phyloP scores from a whole-genome alignment of 1,140 invertebrate genomes.

The Galleria mellonella region DNA sequence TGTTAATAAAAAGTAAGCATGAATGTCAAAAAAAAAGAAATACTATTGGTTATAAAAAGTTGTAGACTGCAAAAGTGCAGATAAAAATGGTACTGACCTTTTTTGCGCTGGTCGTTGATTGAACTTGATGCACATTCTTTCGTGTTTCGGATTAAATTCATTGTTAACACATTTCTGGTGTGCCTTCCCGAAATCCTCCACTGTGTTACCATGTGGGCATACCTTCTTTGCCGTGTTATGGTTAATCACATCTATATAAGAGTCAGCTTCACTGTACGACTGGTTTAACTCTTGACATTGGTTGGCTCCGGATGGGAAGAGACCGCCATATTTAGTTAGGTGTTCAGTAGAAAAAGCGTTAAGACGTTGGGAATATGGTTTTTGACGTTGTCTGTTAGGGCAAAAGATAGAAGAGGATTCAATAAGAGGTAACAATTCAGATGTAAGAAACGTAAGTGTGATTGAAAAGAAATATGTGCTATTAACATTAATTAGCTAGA shows the following conservation, averaged over 20 bases:
- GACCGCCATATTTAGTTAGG: conserved; percentile 65
- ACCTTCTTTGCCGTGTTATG: conserved; percentile 56
- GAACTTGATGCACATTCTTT: conserved; percentile 67
- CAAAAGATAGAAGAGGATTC: conserved; percentile 44
- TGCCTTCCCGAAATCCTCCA: conserved; percentile 69
- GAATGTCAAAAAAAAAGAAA: neutral
- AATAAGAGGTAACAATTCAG: conserved; percentile 13
- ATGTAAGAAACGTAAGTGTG: conserved; percentile 4
- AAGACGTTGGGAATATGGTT: conserved; percentile 72
- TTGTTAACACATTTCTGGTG: conserved; percentile 70
- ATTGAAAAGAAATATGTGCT: conserved; percentile 2
- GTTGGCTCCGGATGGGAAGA: conserved; percentile 65
- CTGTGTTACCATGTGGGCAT: conserved; percentile 63
- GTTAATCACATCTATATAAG: conserved; percentile 65
- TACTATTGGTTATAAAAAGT: neutral
- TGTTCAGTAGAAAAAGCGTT: conserved; percentile 71
- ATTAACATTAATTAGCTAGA: too few relatives aligned
- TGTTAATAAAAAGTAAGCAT: too few relatives aligned
- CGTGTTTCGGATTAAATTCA: conserved; percentile 57
- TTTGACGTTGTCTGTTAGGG: conserved; percentile 70
- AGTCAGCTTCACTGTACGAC: conserved; percentile 65
- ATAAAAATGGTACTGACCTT: conserved; percentile 37
- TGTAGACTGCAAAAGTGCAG: too few relatives aligned
- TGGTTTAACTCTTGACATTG: conserved; percentile 69
- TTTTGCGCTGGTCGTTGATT: conserved; percentile 65